Percentiles rank a stretch among this genome's conserved stretches.
These are phyloP conservation scores for Geodia barretti DNA, from an alignment of 37 sponge, comb jelly and placozoan species.

Conservation along the genomic window DNA sequence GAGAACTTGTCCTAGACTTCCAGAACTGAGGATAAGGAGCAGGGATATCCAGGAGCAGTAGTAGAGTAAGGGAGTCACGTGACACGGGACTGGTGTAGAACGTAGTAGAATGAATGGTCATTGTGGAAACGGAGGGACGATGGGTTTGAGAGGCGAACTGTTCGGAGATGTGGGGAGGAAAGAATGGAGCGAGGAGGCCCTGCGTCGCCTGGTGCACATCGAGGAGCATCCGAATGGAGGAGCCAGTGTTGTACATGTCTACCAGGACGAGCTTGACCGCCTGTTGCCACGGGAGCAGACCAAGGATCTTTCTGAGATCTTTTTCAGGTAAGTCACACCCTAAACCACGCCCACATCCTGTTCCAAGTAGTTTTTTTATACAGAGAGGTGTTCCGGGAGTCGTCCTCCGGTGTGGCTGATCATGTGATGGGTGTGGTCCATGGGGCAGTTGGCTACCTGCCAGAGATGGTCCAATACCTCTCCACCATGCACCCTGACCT, in stretches of 20 bases:
- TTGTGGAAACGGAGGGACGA: too few species aligned
- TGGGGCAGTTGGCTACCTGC: constrained; percentile 61
- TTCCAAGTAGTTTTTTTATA: not conserved
- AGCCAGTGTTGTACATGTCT: constrained; percentile 69
- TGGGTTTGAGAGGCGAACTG: too few species aligned
- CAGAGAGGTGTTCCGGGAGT: constrained; percentile 63
- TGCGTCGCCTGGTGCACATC: constrained; percentile 30
- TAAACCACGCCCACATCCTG: not conserved
- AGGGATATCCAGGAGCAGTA: too few species aligned
- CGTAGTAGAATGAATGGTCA: too few species aligned
- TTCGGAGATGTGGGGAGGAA: too few species aligned
- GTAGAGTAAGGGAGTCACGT: too few species aligned
- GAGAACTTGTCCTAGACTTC: too few species aligned
- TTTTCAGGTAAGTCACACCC: constrained; percentile 33
- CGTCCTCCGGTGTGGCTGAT: constrained; percentile 46
- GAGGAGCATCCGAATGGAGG: constrained; percentile 78
- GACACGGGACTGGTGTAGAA: too few species aligned
- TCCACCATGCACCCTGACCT: constrained; percentile 44
- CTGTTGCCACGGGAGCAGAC: too few species aligned
- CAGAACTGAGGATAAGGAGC: too few species aligned
- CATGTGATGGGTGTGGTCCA: constrained; percentile 89
- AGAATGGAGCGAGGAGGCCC: not conserved
- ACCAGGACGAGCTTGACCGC: constrained; percentile 65
- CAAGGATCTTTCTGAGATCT: constrained; percentile 20
- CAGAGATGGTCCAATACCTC: constrained; percentile 76